phyloP scores from a whole-genome alignment of 1,140 invertebrate species.

The Tetragonula clypearis region DNA sequence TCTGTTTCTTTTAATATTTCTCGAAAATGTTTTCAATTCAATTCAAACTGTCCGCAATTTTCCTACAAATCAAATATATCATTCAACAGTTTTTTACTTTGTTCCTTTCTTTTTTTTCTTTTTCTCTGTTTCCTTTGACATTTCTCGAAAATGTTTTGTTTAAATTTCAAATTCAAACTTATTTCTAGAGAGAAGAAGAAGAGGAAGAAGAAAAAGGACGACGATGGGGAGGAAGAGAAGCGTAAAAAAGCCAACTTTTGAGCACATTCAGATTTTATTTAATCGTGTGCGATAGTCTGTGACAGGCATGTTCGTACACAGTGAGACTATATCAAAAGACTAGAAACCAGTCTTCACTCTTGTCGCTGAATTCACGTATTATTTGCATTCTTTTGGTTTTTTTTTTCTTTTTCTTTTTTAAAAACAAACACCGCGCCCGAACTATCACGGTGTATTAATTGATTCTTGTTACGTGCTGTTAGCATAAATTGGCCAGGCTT shows the following conservation, averaged over 20 bases:
- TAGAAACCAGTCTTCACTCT: slow-evolving; percentile 64
- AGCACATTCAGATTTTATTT: slow-evolving; percentile 70
- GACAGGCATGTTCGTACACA: slow-evolving; percentile 53
- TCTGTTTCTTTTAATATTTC: not conserved
- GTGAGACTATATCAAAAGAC: slow-evolving; percentile 69
- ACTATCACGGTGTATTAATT: not conserved
- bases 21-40: not conserved
- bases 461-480: not conserved
- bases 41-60: not conserved
- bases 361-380: slow-evolving; percentile 22
- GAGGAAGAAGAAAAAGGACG: no score
- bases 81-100: not conserved
- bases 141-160: not conserved
- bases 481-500: not conserved
- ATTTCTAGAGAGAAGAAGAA: not conserved
- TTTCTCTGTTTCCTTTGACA: not conserved
- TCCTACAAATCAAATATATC: not conserved
- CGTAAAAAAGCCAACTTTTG: not conserved
- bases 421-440: slow-evolving; percentile 10
- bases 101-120: no score
- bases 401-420: not conserved
- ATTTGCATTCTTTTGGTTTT: not conserved
- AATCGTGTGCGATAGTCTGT: slow-evolving; percentile 54
- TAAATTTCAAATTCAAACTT: not conserved
- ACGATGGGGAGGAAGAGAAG: not conserved